These are phyloP conservation scores for Apis florea DNA, from an alignment of 1,140 invertebrate species.

Conservation along the genomic window DNA sequence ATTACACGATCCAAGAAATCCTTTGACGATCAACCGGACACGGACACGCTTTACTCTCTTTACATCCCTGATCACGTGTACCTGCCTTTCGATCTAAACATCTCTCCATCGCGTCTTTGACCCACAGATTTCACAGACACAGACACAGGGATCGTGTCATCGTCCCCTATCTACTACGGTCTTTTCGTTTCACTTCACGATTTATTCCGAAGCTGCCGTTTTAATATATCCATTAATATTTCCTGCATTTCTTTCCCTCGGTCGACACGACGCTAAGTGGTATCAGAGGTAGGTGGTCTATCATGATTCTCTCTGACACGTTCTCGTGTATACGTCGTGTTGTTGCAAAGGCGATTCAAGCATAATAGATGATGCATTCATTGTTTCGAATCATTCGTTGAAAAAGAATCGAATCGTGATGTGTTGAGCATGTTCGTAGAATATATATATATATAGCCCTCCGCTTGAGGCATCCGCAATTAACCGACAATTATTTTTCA, in stretches of 20 bases:
- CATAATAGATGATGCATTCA: slow-evolving; percentile 20
- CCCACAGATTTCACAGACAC: slow-evolving; percentile 21
- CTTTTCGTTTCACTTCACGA: slow-evolving; percentile 39
- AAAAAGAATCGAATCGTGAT: slow-evolving; percentile 26
- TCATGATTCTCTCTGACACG: slow-evolving; percentile 5
- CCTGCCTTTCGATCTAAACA: slow-evolving; percentile 42
- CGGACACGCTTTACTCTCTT: slow-evolving; percentile 49
- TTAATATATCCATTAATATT: slow-evolving; percentile 11
- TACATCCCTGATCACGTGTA: slow-evolving; percentile 45
- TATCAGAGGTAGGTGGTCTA: slow-evolving; percentile 35
- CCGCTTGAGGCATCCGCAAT: slow-evolving; percentile 3
- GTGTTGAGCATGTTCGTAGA: slow-evolving; percentile 23
- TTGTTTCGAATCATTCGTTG: slow-evolving; percentile 18
- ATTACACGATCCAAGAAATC: background rate
- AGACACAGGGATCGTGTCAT: slow-evolving; percentile 33
- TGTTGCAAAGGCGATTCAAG: slow-evolving; percentile 10
- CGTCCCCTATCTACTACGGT: slow-evolving; percentile 12
- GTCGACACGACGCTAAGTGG: slow-evolving; percentile 20
- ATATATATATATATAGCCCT: too few relatives aligned
- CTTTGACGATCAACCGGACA: slow-evolving; percentile 5
- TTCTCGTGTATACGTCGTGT: background rate
- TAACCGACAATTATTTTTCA: slow-evolving; percentile 1
- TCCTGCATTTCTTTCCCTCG: slow-evolving; percentile 20
- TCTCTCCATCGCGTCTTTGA: slow-evolving; percentile 20
- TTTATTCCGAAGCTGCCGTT: slow-evolving; percentile 8